A percentile compares a stretch with the other conserved stretches of the same genome.
Evolutionary conservation across 1,140 invertebrate species (phyloP).

Genomic region (Ptiloglossa arizonensis): DNA sequence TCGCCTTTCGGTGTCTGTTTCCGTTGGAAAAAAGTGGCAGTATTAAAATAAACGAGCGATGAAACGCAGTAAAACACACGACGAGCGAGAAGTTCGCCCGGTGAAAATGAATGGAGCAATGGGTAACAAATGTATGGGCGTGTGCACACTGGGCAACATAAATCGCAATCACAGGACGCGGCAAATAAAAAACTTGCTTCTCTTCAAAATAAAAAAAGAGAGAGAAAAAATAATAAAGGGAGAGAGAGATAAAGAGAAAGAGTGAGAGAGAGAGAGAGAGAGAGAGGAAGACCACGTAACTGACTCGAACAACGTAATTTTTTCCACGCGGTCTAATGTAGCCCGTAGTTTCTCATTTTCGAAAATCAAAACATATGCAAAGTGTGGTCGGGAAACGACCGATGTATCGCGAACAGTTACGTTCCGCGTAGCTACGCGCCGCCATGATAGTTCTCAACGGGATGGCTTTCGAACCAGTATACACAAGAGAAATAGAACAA

Average conservation of each 20-base stretch:
- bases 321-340: background rate
- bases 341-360: background rate
- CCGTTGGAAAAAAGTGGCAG: background rate
- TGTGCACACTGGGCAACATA: conserved; percentile 18
- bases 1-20: background rate
- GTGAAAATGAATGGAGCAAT: conserved; percentile 34
- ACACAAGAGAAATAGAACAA: background rate
- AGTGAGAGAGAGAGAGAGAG: background rate
- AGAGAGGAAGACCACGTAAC: background rate
- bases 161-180: conserved; percentile 33
- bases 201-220: background rate
- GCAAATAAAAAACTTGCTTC: conserved; percentile 28
- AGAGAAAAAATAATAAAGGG: background rate
- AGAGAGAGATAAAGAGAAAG: background rate
- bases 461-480: background rate
- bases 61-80: conserved; percentile 30
- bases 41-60: conserved; percentile 32
- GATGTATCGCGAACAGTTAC: conserved; percentile 15
- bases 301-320: conserved; percentile 25
- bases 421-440: conserved; percentile 9
- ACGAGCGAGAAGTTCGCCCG: background rate
- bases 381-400: background rate
- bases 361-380: conserved; percentile 2
- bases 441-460: background rate
- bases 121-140: conserved; percentile 36